These are phyloP conservation scores for Scotopteryx bipunctaria DNA, from an alignment of 2,888 invertebrate genomes.

Conservation along the genomic window DNA sequence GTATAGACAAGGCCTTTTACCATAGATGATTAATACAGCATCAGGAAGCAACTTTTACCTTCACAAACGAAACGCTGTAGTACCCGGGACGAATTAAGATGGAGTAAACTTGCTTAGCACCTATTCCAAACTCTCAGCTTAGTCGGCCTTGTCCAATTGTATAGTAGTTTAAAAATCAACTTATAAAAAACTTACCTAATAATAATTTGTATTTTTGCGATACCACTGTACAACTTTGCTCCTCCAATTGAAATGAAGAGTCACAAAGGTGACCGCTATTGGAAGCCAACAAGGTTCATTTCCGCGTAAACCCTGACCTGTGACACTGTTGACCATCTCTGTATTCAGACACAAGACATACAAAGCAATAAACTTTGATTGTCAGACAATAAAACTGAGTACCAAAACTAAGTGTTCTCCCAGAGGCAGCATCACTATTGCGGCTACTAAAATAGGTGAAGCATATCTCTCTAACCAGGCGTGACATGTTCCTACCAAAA, in stretches of 20 bases:
- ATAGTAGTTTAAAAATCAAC: background rate
- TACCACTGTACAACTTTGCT: background rate
- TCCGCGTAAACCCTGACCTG: background rate
- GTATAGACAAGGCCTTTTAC: too few species aligned
- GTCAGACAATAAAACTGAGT: constrained; percentile 26
- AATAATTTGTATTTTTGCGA: constrained; percentile 1
- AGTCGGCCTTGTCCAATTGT: too few species aligned
- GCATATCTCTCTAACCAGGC: constrained; percentile 57
- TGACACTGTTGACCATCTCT: constrained; percentile 10
- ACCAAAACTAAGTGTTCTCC: constrained; percentile 37
- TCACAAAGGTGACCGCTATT: background rate
- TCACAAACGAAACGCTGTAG: too few species aligned
- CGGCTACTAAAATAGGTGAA: constrained; percentile 62
- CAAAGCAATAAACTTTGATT: constrained; percentile 26
- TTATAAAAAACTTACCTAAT: background rate
- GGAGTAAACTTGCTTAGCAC: too few species aligned
- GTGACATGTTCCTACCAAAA: constrained; percentile 47
- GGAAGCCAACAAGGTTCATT: constrained; percentile 5
- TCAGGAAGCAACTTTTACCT: too few species aligned
- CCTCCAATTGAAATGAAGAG: background rate
- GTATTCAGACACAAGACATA: constrained; percentile 16
- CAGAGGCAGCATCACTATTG: constrained; percentile 59
- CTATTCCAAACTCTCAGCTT: too few species aligned
- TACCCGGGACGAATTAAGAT: too few species aligned
- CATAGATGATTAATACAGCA: too few species aligned